Evolutionary conservation across 2,113 vertebrate species (phyloP).

Genomic region (Diphyllodes magnificus): DNA sequence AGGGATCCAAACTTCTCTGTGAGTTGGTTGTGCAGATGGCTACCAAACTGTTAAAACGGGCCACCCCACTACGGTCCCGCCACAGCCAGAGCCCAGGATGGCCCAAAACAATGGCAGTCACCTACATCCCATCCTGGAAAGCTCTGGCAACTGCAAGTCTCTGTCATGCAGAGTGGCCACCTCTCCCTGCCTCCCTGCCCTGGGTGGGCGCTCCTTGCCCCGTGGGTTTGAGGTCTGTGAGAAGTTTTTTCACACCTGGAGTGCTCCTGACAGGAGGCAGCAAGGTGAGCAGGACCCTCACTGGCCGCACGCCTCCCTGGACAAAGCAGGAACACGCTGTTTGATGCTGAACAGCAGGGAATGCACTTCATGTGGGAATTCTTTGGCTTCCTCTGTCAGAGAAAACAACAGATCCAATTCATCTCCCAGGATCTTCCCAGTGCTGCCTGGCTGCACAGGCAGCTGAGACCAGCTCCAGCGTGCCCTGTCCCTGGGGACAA

Average conservation of each 20-base stretch:
- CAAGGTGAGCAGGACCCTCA: background rate
- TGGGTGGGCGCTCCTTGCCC: background rate
- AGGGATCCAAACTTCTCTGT: conserved; percentile 40
- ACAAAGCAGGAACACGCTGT: background rate
- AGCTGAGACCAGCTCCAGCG: background rate
- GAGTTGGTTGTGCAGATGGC: conserved; percentile 39
- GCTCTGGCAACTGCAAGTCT: background rate
- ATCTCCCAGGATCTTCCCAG: conserved; percentile 32
- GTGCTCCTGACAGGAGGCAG: background rate
- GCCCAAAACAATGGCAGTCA: background rate
- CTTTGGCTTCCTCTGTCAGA: conserved; percentile 18
- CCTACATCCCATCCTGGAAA: background rate
- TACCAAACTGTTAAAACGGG: conserved; percentile 63
- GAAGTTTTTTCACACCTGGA: background rate
- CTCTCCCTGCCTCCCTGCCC: background rate
- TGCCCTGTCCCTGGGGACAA: background rate
- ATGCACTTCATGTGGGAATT: conserved; percentile 35
- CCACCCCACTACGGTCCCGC: background rate
- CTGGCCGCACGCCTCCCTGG: background rate
- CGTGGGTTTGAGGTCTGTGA: background rate
- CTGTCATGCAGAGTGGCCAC: background rate
- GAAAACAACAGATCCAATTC: conserved; percentile 23
- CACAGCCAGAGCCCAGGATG: background rate
- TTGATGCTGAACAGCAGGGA: background rate
- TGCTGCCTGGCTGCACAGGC: background rate